Percentiles rank a stretch among this genome's conserved stretches.
phyloP scores from a whole-genome alignment of 2,888 invertebrate species.

The Crematogaster levior region DNA sequence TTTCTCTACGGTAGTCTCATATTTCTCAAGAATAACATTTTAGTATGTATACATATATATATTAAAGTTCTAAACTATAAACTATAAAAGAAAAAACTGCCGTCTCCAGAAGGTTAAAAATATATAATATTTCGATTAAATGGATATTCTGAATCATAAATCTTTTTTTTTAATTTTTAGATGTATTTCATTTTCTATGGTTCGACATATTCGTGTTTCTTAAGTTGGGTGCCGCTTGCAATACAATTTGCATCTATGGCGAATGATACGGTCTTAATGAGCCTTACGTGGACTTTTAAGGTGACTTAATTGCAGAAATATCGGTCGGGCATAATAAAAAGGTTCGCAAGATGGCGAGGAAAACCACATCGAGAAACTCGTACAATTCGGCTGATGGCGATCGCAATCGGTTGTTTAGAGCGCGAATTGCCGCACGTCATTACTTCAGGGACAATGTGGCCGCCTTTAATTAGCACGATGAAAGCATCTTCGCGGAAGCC shows the following conservation, averaged over 20 bases:
- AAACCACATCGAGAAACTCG: neutral
- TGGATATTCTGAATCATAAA: neutral
- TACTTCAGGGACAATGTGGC: constrained; percentile 53
- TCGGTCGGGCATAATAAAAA: constrained; percentile 70
- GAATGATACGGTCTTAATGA: constrained; percentile 35
- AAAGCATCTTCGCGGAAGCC: constrained; percentile 46
- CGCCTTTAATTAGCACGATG: constrained; percentile 64
- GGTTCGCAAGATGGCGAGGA: neutral
- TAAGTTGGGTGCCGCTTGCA: constrained; percentile 10
- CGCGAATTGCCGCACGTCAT: constrained; percentile 65
- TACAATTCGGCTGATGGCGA: constrained; percentile 14
- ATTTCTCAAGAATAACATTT: too few species aligned
- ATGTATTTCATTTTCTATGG: neutral
- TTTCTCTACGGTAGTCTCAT: too few species aligned
- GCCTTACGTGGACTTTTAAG: constrained; percentile 33
- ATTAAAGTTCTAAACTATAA: too few species aligned
- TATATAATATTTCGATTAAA: neutral
- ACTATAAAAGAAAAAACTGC: too few species aligned
- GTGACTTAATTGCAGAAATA: constrained; percentile 76
- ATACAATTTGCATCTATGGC: constrained; percentile 34
- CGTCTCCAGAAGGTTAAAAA: too few species aligned
- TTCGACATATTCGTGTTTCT: neutral
- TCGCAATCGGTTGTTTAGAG: constrained; percentile 61
- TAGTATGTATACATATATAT: too few species aligned
- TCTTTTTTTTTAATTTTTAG: neutral